These are phyloP conservation scores for Saccostrea cuccullata DNA, from an alignment of 1,140 invertebrate genomes.

Conservation along the genomic window DNA sequence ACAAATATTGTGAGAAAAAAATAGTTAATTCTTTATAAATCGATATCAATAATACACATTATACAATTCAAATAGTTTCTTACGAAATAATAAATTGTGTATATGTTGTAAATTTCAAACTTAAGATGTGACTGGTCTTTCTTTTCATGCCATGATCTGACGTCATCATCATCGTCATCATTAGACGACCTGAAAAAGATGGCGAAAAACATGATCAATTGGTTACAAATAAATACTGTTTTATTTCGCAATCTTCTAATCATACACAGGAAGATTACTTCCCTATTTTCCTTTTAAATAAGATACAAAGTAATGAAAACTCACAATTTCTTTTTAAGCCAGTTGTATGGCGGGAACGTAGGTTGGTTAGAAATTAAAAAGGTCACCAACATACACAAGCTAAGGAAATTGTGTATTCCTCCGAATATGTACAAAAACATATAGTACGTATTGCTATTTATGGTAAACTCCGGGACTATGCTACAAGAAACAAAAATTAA, in stretches of 20 bases:
- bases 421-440: constrained; percentile 61
- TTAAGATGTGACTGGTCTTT: constrained; percentile 68
- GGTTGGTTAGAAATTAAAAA: constrained; percentile 75
- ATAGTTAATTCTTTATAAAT: too few species aligned
- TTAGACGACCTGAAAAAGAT: background rate
- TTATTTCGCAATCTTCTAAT: background rate
- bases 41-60: too few species aligned
- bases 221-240: background rate
- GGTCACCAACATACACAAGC: constrained; percentile 67
- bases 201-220: background rate
- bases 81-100: constrained; percentile 74
- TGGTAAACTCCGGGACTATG: constrained; percentile 18
- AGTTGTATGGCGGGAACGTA: constrained; percentile 50
- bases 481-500: background rate
- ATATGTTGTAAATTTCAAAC: constrained; percentile 69
- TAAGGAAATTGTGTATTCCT: constrained; percentile 71
- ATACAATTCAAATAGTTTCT: constrained; percentile 43
- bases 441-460: constrained; percentile 46
- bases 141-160: constrained; percentile 54
- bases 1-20: too few species aligned
- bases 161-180: constrained; percentile 59
- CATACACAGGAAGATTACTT: background rate
- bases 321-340: constrained; percentile 22
- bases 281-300: background rate
- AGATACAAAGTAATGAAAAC: background rate